These are phyloP conservation scores for Grallaria varia DNA, from an alignment of 2,113 vertebrate species.

Conservation along the genomic window DNA sequence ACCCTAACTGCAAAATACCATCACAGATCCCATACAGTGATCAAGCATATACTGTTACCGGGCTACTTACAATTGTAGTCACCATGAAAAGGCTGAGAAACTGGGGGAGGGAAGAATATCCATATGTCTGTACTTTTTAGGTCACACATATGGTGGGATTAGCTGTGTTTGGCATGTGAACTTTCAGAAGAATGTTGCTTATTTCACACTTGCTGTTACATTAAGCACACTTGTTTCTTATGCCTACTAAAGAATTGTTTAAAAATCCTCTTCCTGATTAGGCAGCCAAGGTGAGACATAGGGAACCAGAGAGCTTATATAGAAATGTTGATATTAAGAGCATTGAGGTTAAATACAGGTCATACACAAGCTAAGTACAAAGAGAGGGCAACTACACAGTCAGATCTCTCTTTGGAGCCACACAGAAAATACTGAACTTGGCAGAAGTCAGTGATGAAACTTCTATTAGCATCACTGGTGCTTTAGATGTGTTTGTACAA, in stretches of 20 bases:
- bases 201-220: conserved; percentile 7
- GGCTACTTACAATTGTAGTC: neutral
- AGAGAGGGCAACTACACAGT: neutral
- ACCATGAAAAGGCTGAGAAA: conserved; percentile 26
- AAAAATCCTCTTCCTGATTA: neutral
- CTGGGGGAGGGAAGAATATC: conserved; percentile 2
- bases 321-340: neutral
- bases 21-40: neutral
- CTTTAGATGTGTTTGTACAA: neutral
- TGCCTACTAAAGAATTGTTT: neutral
- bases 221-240: conserved; percentile 9
- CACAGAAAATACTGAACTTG: neutral
- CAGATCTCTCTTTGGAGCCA: neutral
- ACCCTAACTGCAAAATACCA: conserved; percentile 41
- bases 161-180: conserved; percentile 3
- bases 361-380: neutral
- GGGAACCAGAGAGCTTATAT: neutral
- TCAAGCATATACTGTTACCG: conserved; percentile 32
- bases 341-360: neutral
- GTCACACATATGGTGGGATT: conserved; percentile 28
- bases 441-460: neutral
- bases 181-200: conserved; percentile 18
- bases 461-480: neutral
- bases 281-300: neutral
- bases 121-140: conserved; percentile 16